Evolutionary conservation across 2,113 vertebrate genomes (phyloP).

Genomic region (Aix galericulata): DNA sequence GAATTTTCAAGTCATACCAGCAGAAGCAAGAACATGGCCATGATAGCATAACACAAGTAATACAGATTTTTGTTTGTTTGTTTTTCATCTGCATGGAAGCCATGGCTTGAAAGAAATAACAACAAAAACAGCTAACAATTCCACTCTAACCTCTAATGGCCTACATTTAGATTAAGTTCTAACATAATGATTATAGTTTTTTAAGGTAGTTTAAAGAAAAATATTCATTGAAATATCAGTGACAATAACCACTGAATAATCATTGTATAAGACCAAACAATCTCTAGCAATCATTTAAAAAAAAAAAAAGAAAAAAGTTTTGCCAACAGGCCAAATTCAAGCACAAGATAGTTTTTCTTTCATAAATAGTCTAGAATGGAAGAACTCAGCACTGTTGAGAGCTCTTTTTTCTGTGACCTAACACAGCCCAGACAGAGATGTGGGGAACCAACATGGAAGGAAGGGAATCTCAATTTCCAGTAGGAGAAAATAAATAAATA

Average conservation of each 20-base stretch:
- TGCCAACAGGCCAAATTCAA: not conserved
- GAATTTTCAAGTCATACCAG: conserved; percentile 51
- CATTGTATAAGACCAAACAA: not conserved
- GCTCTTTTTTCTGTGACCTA: not conserved
- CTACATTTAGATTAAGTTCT: not conserved
- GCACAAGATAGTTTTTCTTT: not conserved
- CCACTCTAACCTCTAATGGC: not conserved
- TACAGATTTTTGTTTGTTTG: not conserved
- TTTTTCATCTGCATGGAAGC: not conserved
- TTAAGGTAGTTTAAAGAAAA: not conserved
- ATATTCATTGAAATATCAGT: not conserved
- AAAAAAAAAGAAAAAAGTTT: not conserved
- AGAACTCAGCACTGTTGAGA: not conserved
- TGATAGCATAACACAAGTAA: not conserved
- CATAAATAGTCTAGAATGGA: not conserved
- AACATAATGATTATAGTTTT: not conserved
- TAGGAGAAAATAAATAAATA: not conserved
- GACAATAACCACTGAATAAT: no score
- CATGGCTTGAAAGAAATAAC: not conserved
- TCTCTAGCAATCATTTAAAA: not conserved
- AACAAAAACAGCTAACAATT: not conserved
- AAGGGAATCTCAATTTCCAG: not conserved
- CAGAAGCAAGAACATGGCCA: not conserved
- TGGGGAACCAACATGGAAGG: not conserved
- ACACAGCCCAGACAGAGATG: not conserved